Evolutionary conservation across 2,888 invertebrate genomes (phyloP).

Genomic region (Cataglyphis altisquamis): DNA sequence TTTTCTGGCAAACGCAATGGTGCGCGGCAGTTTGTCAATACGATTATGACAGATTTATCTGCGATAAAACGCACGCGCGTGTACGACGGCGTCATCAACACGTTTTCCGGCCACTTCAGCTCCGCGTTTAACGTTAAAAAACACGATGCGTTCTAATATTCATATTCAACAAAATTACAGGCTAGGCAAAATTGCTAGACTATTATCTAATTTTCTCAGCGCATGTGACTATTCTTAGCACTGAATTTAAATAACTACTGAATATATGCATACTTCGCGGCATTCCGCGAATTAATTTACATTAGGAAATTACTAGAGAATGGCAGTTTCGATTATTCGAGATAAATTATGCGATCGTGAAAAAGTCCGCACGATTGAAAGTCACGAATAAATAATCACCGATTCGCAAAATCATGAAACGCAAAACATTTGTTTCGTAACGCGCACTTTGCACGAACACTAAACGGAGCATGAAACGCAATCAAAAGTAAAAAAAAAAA

Average conservation of each 20-base stretch:
- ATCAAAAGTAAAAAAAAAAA: background rate
- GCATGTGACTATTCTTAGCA: background rate
- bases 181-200: too few relatives aligned
- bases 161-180: background rate
- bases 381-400: slow-evolving; percentile 18
- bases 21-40: slow-evolving; percentile 47
- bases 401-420: background rate
- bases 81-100: slow-evolving; percentile 10
- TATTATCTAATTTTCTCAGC: background rate
- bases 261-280: background rate
- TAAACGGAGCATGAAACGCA: background rate
- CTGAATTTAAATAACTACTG: background rate
- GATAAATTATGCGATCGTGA: slow-evolving; percentile 8
- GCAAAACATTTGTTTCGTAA: slow-evolving; percentile 13
- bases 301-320: background rate
- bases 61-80: slow-evolving; percentile 41
- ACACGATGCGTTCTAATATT: background rate
- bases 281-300: background rate
- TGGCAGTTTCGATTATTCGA: background rate
- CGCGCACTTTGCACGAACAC: background rate
- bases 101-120: background rate
- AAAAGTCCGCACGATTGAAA: background rate
- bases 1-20: slow-evolving; percentile 36
- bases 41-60: slow-evolving; percentile 57
- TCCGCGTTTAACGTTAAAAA: background rate